Base-by-base conservation (phyloP, 1,140 invertebrate species). In the Steinernema feltiae region DNA sequence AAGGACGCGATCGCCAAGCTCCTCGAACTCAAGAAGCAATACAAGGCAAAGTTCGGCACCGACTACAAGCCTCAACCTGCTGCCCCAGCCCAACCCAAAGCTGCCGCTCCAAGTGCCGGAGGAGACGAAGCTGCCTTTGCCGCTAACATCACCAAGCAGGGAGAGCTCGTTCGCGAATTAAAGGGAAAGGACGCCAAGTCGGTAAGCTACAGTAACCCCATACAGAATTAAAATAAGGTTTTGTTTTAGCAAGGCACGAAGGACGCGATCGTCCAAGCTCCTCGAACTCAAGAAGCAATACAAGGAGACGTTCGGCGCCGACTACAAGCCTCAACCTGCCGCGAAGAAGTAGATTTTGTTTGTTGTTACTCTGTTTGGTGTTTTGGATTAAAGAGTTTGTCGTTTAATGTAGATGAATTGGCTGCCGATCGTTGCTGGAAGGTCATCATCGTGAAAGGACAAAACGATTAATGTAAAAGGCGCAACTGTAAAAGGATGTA, bases 1-100 rank as follows among this genome's bases (percentile, higher is more conserved):
- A 81, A 82, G 53, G 80, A 74, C 29, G 80, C 80, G 1, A 82
- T 82, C 48, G 75, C 77, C 0, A 79, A 79, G 72, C 71, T 82
- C 31, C 74, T 82, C 12, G 75, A 82, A 30, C 32, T 82, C 24
- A 82, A 82, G 73, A 81, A 81, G 48, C 30, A 79, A 31, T 82
- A 74, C 74, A 82, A 82, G 32, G 80, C 63, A 1, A 30, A 30
- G 1, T 79, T 77, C 35, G 80, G 80, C 21, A 18, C 21, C n/a
- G 80, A 82, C 2, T 76, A 78, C 48, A 81, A 81, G 32, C 80
- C 80, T 24, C 79, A 71, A n/a, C 32, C 72, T 1, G 15, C 32
- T 79, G 48, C 75, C 17, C 30, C 1, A 31, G 7, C 78, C 27
- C 31, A 30, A 31, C 7, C 71, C 7, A 15, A 74, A 7, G 12